phyloP scores from a whole-genome alignment of 2,113 vertebrate species.

The Blennius ocellaris region DNA sequence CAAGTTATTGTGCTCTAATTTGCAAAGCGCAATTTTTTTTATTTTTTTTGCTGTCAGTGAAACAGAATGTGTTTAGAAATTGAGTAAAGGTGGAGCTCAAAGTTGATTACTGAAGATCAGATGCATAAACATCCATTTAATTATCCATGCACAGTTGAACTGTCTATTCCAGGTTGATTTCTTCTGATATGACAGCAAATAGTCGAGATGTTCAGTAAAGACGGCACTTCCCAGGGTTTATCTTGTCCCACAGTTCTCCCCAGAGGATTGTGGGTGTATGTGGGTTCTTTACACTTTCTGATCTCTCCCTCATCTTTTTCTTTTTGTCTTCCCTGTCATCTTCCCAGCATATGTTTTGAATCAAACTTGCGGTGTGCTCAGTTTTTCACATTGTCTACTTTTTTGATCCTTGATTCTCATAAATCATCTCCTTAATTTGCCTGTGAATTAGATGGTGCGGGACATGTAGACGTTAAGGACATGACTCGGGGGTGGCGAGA shows the following conservation, averaged over 20 bases:
- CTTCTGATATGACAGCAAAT: constrained; percentile 47
- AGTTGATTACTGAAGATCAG: constrained; percentile 13
- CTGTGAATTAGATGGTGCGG: constrained; percentile 76
- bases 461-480: constrained; percentile 69
- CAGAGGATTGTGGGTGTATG: constrained; percentile 45
- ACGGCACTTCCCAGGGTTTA: constrained; percentile 56
- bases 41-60: constrained; percentile 14
- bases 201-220: constrained; percentile 26
- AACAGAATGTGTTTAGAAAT: constrained; percentile 18
- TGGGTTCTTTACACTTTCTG: constrained; percentile 12
- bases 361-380: constrained; percentile 73
- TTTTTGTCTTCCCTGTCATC: constrained; percentile 63
- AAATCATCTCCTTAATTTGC: constrained; percentile 79
- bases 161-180: constrained; percentile 29
- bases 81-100: constrained; percentile 28
- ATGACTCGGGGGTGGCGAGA: constrained; percentile 40
- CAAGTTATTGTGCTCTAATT: constrained; percentile 7
- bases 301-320: background rate
- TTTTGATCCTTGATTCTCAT: constrained; percentile 79
- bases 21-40: constrained; percentile 25
- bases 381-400: constrained; percentile 76
- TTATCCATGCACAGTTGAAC: constrained; percentile 6
- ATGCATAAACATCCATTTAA: constrained; percentile 2
- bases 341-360: constrained; percentile 74
- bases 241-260: constrained; percentile 61